phyloP scores from a whole-genome alignment of 2,113 vertebrate genomes.

The Origma solitaria region DNA sequence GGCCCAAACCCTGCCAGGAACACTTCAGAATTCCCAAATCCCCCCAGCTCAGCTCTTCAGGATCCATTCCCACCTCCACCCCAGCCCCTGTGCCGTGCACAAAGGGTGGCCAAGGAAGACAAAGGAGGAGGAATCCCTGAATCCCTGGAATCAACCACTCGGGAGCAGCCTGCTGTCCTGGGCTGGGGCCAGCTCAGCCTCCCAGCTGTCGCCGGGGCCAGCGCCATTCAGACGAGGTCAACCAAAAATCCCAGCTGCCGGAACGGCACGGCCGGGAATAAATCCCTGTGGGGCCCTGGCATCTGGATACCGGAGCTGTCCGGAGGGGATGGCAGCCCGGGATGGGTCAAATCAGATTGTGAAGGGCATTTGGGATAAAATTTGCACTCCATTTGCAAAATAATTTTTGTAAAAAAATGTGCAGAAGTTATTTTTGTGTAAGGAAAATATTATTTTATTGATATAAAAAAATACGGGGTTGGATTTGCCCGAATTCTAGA shows the following conservation, averaged over 20 bases:
- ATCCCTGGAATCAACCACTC: background rate
- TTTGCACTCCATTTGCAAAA: too few relatives aligned
- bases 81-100: background rate
- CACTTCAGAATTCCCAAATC: too few relatives aligned
- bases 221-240: background rate
- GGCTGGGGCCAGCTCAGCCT: constrained; percentile 5
- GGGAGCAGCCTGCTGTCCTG: background rate
- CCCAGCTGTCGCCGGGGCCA: background rate
- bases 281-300: background rate
- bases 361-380: background rate
- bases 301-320: background rate
- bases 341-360: rapidly evolving
- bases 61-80: background rate
- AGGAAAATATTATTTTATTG: too few relatives aligned
- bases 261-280: background rate
- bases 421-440: too few relatives aligned
- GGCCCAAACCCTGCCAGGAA: background rate
- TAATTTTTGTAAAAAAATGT: too few relatives aligned
- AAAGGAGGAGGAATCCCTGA: background rate
- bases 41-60: background rate
- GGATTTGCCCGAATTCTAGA: background rate
- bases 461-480: background rate
- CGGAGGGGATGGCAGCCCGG: background rate
- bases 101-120: background rate
- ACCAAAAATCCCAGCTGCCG: constrained; percentile 30